Percentiles rank a stretch among this genome's conserved stretches.
phyloP scores from a whole-genome alignment of 2,888 invertebrate genomes.

The Tipula vernalis region DNA sequence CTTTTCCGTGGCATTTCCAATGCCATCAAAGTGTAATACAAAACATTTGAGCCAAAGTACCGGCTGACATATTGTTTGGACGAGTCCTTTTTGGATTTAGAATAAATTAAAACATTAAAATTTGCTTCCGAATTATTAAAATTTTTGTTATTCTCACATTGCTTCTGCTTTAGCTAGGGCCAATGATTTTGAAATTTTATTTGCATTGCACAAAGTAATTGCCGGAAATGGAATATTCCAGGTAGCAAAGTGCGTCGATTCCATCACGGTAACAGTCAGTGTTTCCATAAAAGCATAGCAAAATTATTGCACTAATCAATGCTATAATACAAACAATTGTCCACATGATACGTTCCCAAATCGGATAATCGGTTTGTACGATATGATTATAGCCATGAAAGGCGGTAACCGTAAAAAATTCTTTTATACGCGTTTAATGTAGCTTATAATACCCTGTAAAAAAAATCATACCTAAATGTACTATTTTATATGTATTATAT shows the following conservation, averaged over 20 bases:
- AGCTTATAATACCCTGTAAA: too few species aligned
- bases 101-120: slow-evolving; percentile 9
- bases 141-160: slow-evolving; percentile 32
- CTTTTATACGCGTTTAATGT: slow-evolving; percentile 30
- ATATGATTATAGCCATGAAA: slow-evolving; percentile 60
- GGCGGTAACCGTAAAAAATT: slow-evolving; percentile 55
- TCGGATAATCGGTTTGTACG: slow-evolving; percentile 42
- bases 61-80: slow-evolving; percentile 25
- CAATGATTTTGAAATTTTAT: slow-evolving; percentile 38
- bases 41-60: slow-evolving; percentile 23
- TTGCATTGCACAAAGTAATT: slow-evolving; percentile 43
- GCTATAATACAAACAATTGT: slow-evolving; percentile 41
- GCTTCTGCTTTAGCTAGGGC: slow-evolving; percentile 28
- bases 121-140: too few species aligned
- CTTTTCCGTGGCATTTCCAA: slow-evolving; percentile 10
- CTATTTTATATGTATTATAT: too few species aligned
- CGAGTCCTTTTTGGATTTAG: slow-evolving; percentile 24
- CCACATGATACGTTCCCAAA: slow-evolving; percentile 45
- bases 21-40: slow-evolving; percentile 21
- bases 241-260: slow-evolving; percentile 41
- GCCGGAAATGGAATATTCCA: slow-evolving; percentile 47
- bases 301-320: slow-evolving; percentile 40
- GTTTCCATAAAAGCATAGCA: slow-evolving; percentile 47
- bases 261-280: slow-evolving; percentile 47
- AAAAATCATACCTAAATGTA: too few species aligned